Conservation (phyloP, 2,113 vertebrate genomes). For the Ceuthmochares aereus region DNA sequence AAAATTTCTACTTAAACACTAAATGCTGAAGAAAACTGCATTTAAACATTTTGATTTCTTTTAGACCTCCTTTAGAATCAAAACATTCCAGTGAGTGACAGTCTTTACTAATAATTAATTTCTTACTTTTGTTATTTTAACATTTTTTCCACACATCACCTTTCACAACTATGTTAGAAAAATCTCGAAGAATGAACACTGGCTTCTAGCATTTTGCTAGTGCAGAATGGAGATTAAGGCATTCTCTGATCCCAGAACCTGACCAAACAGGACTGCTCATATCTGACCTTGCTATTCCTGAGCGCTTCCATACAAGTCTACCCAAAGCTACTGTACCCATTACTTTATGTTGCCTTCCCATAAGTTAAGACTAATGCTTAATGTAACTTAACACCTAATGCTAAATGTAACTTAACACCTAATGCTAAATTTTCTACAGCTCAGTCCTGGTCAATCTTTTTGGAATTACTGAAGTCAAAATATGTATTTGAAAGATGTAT, state of each 20-base stretch:
- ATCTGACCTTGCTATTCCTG: not conserved
- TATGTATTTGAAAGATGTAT: not conserved
- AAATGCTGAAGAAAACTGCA: not conserved
- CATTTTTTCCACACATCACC: not conserved
- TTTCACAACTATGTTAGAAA: not conserved
- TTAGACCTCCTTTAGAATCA: not conserved
- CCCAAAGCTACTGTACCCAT: not conserved
- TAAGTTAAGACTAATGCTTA: no score
- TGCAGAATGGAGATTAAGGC: not conserved
- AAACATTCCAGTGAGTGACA: not conserved
- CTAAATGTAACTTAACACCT: not conserved
- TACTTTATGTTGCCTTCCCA: not conserved
- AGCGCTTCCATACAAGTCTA: not conserved
- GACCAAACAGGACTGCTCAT: not conserved
- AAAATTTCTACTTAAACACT: not conserved
- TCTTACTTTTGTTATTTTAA: not conserved
- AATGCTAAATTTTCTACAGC: not conserved
- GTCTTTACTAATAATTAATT: not conserved
- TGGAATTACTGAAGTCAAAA: not conserved
- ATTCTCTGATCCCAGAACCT: not conserved
- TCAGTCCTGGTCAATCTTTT: not conserved
- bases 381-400: not conserved
- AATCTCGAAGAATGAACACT: not conserved
- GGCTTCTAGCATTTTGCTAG: not conserved
- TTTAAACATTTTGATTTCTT: not conserved